Percentiles rank a stretch among this genome's conserved stretches.
Evolutionary conservation across 2,888 invertebrate genomes (phyloP).

Genomic region (Cinara cedri): DNA sequence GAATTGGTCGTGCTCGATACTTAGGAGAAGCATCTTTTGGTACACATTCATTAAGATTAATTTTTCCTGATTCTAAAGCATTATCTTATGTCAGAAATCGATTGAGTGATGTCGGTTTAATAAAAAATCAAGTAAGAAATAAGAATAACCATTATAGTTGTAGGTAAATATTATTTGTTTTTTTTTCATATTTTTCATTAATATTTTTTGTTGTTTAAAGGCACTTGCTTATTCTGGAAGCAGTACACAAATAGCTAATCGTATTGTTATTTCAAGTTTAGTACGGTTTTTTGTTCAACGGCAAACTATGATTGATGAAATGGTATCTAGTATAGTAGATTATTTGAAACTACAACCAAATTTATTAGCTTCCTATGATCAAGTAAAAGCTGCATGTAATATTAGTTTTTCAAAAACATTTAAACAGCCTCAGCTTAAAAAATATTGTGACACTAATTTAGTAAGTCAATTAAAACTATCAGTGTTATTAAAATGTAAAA

Average conservation of each 20-base stretch:
- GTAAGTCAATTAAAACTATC: constrained; percentile 62
- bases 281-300: constrained; percentile 70
- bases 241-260: constrained; percentile 64
- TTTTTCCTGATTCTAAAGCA: constrained; percentile 69
- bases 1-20: constrained; percentile 74
- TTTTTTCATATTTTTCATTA: not conserved
- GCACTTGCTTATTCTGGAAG: constrained; percentile 63
- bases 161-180: not conserved
- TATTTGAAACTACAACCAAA: constrained; percentile 67
- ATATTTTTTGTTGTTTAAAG: constrained; percentile 19
- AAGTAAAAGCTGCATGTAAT: constrained; percentile 65
- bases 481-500: constrained; percentile 35
- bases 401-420: constrained; percentile 64
- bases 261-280: constrained; percentile 68
- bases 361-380: constrained; percentile 66
- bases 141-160: not conserved
- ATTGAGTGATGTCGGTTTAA: constrained; percentile 44
- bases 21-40: constrained; percentile 75
- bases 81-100: constrained; percentile 71
- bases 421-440: constrained; percentile 49
- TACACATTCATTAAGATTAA: constrained; percentile 67
- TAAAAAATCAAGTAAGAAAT: constrained; percentile 40
- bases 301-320: constrained; percentile 66
- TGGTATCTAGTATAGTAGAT: constrained; percentile 67
- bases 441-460: constrained; percentile 43